Evolutionary conservation across 2,113 vertebrate genomes (phyloP), one percentile per base, ranked within the genome.

Genomic region (Thalassoma bifasciatum): DNA sequence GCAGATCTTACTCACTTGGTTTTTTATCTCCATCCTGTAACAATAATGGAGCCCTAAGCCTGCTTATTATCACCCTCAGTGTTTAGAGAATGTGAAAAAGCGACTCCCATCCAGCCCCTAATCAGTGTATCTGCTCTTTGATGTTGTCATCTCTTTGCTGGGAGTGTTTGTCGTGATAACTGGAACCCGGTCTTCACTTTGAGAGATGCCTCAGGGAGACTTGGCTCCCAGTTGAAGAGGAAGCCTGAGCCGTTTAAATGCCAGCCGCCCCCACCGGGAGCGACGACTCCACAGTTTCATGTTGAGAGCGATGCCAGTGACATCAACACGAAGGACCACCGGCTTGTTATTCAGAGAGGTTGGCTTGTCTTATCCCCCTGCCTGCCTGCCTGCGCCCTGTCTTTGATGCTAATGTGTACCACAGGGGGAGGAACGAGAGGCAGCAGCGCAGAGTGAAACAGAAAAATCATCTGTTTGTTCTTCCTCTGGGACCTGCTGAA

Each of bases 401-500:
- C 79, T 83, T 81, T 84, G 75, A 79, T 76, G 69, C 63, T 36
- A 30, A 13, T 66, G 53, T 47, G 50, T 57, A 82, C 63, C 49
- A 24, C 72, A 51, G 75, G 51, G 34, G 30, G 22, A 17, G 34
- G 23, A 22, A 23, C n/a, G 26, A 57, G 1, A 10, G 42, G 22
- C 44, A 44, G 51, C n/a, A 49, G 52, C 59, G 75, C 12, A 54
- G 62, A 59, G 49, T 22, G 46, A 62, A 59, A 57, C 36, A 56
- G 67, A 56, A 8, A 61, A 21, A 63, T 76, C 52, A 60, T 83
- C 40, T 86, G 75, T 75, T 81, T 63, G 74, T 82, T 82, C 67
- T 66, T 88, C 85, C 83, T 49, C 62, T 81, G 83, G 77, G 88
- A 88, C 67, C 49, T 12, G 12, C 23, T 12, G 50, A 83, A 66